Evolutionary conservation across 2,113 vertebrate genomes (phyloP), one percentile per base, ranked within the genome.

Genomic region (Struthidea cinerea): DNA sequence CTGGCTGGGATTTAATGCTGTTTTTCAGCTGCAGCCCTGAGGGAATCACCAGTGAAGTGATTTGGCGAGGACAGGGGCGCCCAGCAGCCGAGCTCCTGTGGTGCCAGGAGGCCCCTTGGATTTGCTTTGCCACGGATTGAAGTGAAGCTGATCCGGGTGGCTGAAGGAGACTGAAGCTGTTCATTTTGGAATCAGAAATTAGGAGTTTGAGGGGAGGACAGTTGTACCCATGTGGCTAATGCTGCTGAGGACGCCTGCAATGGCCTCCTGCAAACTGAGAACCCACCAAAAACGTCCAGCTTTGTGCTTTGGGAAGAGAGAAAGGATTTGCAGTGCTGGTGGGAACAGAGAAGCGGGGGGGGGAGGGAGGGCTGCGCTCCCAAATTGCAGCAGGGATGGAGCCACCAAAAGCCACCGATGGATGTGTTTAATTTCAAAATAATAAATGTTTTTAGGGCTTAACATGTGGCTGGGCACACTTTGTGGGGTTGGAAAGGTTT

Each of bases 391-490:
- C 3, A 2, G 56, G 39, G 41, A 63, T 75, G 52, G 12, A 83
- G 23, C 47, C 11, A 46, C 32, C 44, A 39, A 63, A 71, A 83
- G 13, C 44, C 86, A 39, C 33, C 9, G 18, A 20, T 3, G 1
- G 42, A 49, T 2, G 19, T 19, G 42, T 71, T 90, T 71, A 37
- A 59, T 79, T 67, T 26, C 0, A 49, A 71, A 88, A 37, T 64
- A 73, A 77, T 21, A 73, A 60, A 90, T 22, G 22, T 84, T 92
- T 76, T 69, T 60, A 87, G 30, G 63, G 16, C 39, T 77, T 65
- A 47, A 61, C 0, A 0, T 1, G 10, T 33, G 35, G 9, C 26
- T 77, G n/a, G 65, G 65, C 37, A 69, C 1, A 0, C 19, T 53
- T 37, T 33, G 32, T 57, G 52, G 61, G 33, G 12, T 13, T 71